Conservation (phyloP, 2,113 vertebrate species). For the Phalacrocorax brasilianus region DNA sequence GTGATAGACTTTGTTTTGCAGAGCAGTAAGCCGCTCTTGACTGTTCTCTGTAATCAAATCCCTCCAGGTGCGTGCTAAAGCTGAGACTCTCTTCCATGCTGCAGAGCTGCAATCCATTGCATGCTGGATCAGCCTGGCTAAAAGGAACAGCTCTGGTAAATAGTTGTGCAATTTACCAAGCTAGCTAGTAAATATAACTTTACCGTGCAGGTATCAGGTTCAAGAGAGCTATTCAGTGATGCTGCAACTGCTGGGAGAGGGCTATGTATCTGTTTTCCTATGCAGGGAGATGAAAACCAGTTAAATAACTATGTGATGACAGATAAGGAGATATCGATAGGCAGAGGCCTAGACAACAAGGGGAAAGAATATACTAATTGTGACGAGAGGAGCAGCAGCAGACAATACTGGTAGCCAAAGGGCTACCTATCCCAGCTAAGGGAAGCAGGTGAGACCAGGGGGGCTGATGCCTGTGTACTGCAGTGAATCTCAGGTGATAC, state of each 20-base stretch:
- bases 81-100: background rate
- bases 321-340: background rate
- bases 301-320: conserved; percentile 3
- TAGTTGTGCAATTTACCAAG: background rate
- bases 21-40: background rate
- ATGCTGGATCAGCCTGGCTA: background rate
- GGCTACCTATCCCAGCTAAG: background rate
- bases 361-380: background rate
- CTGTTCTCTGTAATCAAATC: background rate
- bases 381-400: background rate
- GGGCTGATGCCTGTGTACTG: background rate
- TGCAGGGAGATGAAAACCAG: background rate
- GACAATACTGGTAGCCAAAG: background rate
- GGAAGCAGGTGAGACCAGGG: background rate
- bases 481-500: background rate
- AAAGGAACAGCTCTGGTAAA: background rate
- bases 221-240: background rate
- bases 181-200: background rate
- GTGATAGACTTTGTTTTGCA: background rate
- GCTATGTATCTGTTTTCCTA: background rate
- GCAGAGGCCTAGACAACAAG: background rate
- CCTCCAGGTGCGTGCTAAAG: background rate
- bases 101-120: background rate
- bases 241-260: background rate
- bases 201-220: background rate